A percentile compares a stretch with the other conserved stretches of the same genome.
Evolutionary conservation across 2,888 invertebrate genomes (phyloP).

Genomic region (Prostheceraeus crozeri): DNA sequence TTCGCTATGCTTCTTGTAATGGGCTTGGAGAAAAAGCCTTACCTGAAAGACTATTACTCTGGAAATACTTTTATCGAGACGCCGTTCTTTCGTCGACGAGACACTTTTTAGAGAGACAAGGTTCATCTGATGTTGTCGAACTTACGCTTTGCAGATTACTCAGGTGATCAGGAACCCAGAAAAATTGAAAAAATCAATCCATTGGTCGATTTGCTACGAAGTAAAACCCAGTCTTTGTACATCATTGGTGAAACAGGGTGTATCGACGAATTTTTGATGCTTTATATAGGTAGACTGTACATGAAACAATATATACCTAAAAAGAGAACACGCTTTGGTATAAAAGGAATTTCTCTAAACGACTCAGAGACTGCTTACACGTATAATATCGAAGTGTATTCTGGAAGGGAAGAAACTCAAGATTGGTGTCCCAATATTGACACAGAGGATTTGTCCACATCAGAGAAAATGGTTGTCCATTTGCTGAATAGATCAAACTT

Average conservation of each 20-base stretch:
- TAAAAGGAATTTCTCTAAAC: conserved; percentile 21
- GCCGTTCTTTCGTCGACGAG: conserved; percentile 9
- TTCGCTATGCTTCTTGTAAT: conserved; percentile 18
- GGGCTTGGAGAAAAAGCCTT: conserved; percentile 17
- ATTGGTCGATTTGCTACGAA: not conserved
- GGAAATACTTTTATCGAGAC: conserved; percentile 21
- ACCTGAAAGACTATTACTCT: conserved; percentile 24
- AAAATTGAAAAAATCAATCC: not conserved
- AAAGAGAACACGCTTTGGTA: conserved; percentile 19
- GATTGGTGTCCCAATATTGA: conserved; percentile 23
- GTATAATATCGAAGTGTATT: conserved; percentile 18
- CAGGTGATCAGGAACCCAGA: not conserved
- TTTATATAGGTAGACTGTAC: conserved; percentile 2
- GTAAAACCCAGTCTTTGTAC: not conserved
- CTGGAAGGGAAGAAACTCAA: not conserved
- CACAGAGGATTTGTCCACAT: conserved; percentile 20
- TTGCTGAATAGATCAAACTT: not conserved
- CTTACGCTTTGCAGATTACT: conserved; percentile 23
- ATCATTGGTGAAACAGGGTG: not conserved
- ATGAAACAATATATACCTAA: conserved; percentile 24
- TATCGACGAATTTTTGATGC: conserved; percentile 1
- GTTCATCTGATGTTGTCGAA: conserved; percentile 11
- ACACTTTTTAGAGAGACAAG: conserved; percentile 23
- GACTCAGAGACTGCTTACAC: conserved; percentile 11
- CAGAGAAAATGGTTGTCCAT: conserved; percentile 13